Base-by-base conservation (phyloP, 2,797 vertebrate species). In the Nannoperca obscura region DNA sequence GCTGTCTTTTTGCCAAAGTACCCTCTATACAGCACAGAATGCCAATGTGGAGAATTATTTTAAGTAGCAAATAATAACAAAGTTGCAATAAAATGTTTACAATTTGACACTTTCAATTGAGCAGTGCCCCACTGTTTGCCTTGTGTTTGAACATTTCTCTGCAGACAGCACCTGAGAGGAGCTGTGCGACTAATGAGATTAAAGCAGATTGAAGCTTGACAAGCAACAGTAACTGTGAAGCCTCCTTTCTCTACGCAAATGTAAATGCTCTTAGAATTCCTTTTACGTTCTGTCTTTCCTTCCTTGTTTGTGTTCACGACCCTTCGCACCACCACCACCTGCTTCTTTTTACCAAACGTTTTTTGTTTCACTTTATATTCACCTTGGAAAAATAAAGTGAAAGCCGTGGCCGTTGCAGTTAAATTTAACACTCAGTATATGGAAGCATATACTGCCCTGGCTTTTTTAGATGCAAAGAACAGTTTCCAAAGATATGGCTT, bases 141-240 rank as follows among this genome's bases (percentile, higher is more conserved):
- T 69, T 27, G n/a, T 42, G 64, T 80, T 74, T 77, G 66, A 76
- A 65, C 58, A 55, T 73, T 70, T 81, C 67, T 69, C 68, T 78
- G 77, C 63, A 83, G 76, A 81, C 32, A 76, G 74, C 66, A 71
- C 57, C 75, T 67, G 44, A 78, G 80, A 70, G 49, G 62, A 85
- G 65, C 60, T 32, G 22, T 63, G 64, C 20, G 42, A 67, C 74
- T 76, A 83, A 89, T 73, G 76, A 63, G 83, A 91, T 87, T 78
- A 85, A 84, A 84, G 82, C 78, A 83, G 86, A 90, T 78, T 87
- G 83, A 62, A 85, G 82, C 68, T 71, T 79, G 84, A 81, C 75
- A 87, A 89, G 82, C 67, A 76, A 63, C 82, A 82, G 76, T 71
- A 77, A 71, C 68, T 57, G 74, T 32, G 22, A 83, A 61, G 84